Base-by-base conservation (phyloP, 2,113 vertebrate genomes). In the Prunella himalayana region DNA sequence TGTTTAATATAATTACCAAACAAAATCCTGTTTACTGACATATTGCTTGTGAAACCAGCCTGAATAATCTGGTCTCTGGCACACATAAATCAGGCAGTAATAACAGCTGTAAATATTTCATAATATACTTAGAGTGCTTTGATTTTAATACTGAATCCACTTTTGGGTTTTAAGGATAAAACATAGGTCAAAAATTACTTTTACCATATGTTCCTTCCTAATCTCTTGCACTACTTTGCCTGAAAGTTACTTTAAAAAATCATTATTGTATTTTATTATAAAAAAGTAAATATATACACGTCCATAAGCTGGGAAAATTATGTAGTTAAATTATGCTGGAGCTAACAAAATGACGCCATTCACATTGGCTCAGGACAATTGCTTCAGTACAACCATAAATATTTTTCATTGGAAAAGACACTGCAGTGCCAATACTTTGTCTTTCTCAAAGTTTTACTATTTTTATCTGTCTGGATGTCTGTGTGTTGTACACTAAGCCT, bases 101-200 rank as follows among this genome's bases (percentile, higher is more conserved):
- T 96, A 98, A 95, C 94, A 97, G 95, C 95, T 94, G 96, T 95
- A 97, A 96, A 95, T 97, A 97, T 95, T 96, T 95, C 95, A 95
- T 82, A 96, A 91, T 97, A 96, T 90, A 95, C 88, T 94, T 95
- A 91, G 57, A 85, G 65, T 70, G 45, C 94, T 97, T 97, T 97
- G 86, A 92, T 97, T 98, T 97, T 94, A 97, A 91, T 97, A 94
- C 88, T 87, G 95, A 97, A 95, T 79, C 73, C 78, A 92, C 70
- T 96, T 95, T 64, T 50, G 78, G 64, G 76, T 97, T 96, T 97
- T 94, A 75, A 95, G 80, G 84, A 92, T 91, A 94, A 97, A 96
- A 68, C 72, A 82, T 66, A 61, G 79, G 89, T 95, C 87, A 84
- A 59, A 96, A 97, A 79, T 79, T 2, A 64, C 60, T 96, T 96